Evolutionary conservation across 2,797 vertebrate genomes (phyloP), one percentile per base, ranked within the genome.

Genomic region (Ptychadena robeensis): DNA sequence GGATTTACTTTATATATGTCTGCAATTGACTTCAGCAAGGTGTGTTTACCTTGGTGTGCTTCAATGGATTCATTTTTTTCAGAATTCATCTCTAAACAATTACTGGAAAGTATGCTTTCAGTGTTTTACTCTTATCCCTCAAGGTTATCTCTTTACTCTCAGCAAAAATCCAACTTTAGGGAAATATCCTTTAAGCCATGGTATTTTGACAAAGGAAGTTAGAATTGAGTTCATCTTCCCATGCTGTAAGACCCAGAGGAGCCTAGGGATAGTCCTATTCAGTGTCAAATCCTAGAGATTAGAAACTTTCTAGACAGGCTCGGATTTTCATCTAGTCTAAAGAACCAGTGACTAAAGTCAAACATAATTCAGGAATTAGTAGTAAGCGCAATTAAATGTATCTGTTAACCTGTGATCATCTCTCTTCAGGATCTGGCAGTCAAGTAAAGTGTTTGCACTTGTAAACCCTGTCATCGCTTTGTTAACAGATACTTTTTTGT

Each of bases 261-360:
- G 31, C 31, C 31, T 34, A 37, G 61, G 59, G 27, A 77, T 32
- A 44, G 66, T 70, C 53, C 57, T 73, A 44, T 83, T 83, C 59
- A 83, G 25, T 38, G 63, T 2, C 18, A 83, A 83, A 83, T 72
- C 73, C 74, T 31, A n/a, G 75, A 78, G 81, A 82, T 82, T 82
- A 82, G 37, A 82, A 64, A 63, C 37, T 22, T 37, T n/a, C 35
- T 38, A 82, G 72, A 70, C 15, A 64, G 59, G 30, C 31, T 63
- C 37, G 30, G 44, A 30, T 70, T 69, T 70, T 59, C 22, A 48
- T 61, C 59, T 59, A 59, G 68, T 30, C 59, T 28, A 68, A 68
- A 37, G 64, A 68, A 63, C 27, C 73, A 10, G 11, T 31, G n/a
- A 27, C 31, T 61, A 28, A 67, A 75, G 32, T 59, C 32, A 67